Evolutionary conservation across 2,888 invertebrate species (phyloP).

Genomic region (Drosophila mimica): DNA sequence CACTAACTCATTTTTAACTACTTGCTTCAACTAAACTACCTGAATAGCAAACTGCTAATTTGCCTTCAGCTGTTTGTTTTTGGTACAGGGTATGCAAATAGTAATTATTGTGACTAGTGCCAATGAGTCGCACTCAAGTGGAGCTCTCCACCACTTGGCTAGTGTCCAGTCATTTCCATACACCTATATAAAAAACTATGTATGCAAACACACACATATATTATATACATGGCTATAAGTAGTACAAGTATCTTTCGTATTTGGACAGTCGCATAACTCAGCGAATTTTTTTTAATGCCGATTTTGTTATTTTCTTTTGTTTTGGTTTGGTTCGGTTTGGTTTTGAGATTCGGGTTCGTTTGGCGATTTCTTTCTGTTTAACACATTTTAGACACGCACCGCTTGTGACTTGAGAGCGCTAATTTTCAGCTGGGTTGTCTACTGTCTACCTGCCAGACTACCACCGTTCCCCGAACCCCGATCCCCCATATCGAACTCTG

Average conservation of each 20-base stretch:
- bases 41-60: background rate
- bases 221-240: constrained; percentile 36
- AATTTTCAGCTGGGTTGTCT: constrained; percentile 25
- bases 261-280: constrained; percentile 49
- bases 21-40: background rate
- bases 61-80: background rate
- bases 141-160: constrained; percentile 29
- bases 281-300: constrained; percentile 23
- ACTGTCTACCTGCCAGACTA: background rate
- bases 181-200: background rate
- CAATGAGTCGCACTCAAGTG: constrained; percentile 32
- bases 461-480: background rate
- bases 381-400: constrained; percentile 65
- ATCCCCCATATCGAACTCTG: constrained; percentile 7
- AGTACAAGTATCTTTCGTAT: constrained; percentile 45
- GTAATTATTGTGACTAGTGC: constrained; percentile 16
- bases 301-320: constrained; percentile 6
- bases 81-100: constrained; percentile 23
- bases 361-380: constrained; percentile 71
- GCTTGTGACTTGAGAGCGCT: constrained; percentile 34
- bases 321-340: constrained; percentile 13
- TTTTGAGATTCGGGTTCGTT: constrained; percentile 27
- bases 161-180: constrained; percentile 37
- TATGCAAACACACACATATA: background rate
- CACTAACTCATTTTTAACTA: background rate